phyloP scores from a whole-genome alignment of 2,888 invertebrate genomes.

The Caenorhabditis sp. region DNA sequence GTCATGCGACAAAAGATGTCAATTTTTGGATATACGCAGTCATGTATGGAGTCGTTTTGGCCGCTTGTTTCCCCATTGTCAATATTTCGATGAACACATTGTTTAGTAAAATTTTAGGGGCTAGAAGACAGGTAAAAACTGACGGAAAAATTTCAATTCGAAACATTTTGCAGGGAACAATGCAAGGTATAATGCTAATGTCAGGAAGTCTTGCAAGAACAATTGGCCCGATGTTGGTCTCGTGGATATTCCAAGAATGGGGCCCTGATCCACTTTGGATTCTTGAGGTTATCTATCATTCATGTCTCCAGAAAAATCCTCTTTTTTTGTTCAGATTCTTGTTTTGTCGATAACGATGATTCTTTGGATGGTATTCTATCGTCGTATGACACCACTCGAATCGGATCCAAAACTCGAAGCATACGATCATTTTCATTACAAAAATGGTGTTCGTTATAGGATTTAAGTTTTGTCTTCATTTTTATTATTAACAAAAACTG shows the following conservation, averaged over 20 bases:
- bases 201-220: conserved; percentile 47
- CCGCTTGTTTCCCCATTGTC: conserved; percentile 51
- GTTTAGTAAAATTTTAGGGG: conserved; percentile 51
- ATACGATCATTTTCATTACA: conserved; percentile 43
- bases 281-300: conserved; percentile 30
- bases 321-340: conserved; percentile 29
- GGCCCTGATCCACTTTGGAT: conserved; percentile 51
- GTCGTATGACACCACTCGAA: conserved; percentile 43
- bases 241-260: conserved; percentile 49
- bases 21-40: conserved; percentile 49
- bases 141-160: neutral
- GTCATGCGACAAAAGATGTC: conserved; percentile 39
- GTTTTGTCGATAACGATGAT: conserved; percentile 31
- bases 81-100: conserved; percentile 53
- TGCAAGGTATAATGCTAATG: conserved; percentile 54
- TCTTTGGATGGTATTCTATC: conserved; percentile 47
- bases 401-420: conserved; percentile 44
- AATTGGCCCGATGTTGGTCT: conserved; percentile 46
- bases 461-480: conserved; percentile 15
- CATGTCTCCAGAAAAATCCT: neutral
- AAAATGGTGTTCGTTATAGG: conserved; percentile 43
- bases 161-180: conserved; percentile 41
- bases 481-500: neutral
- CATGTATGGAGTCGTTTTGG: conserved; percentile 46
- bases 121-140: conserved; percentile 44